Percentiles rank a stretch among this genome's conserved stretches.
Evolutionary conservation across 2,888 invertebrate species (phyloP).

Genomic region (Torymus auratus): DNA sequence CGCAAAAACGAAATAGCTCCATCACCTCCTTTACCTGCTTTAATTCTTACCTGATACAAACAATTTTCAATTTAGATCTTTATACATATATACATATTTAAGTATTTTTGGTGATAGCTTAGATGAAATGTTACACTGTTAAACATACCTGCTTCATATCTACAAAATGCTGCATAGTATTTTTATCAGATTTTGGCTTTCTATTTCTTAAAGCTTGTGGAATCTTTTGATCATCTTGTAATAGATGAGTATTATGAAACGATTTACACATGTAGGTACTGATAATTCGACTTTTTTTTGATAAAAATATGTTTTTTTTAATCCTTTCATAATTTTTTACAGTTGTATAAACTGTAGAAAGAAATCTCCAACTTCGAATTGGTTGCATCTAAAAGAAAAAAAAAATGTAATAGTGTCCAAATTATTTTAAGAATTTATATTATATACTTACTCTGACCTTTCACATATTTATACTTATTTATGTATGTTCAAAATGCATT

Average conservation of each 20-base stretch:
- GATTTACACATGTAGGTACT: conserved; percentile 56
- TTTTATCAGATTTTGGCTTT: conserved; percentile 67
- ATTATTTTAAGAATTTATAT: conserved; percentile 4
- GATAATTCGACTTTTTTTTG: conserved; percentile 35
- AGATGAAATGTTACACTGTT: conserved; percentile 11
- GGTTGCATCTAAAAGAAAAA: conserved; percentile 53
- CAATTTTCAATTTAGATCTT: too few relatives aligned
- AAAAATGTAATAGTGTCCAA: conserved; percentile 1
- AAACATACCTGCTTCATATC: conserved; percentile 70
- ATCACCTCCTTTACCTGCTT: conserved; percentile 95
- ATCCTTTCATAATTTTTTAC: conserved; percentile 14
- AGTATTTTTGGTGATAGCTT: background rate
- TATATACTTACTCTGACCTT: conserved; percentile 31
- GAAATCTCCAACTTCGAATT: conserved; percentile 21
- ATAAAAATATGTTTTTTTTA: conserved; percentile 31
- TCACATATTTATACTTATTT: conserved; percentile 15
- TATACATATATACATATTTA: too few relatives aligned
- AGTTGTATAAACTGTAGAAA: conserved; percentile 28
- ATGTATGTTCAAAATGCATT: conserved; percentile 5
- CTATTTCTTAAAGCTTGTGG: conserved; percentile 67
- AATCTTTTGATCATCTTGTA: conserved; percentile 49
- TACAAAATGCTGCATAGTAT: conserved; percentile 65
- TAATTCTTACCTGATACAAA: conserved; percentile 78
- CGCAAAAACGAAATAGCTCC: conserved; percentile 93
- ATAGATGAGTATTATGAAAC: conserved; percentile 60